phyloP scores from a whole-genome alignment of 1,140 invertebrate genomes.

The Galleria mellonella region DNA sequence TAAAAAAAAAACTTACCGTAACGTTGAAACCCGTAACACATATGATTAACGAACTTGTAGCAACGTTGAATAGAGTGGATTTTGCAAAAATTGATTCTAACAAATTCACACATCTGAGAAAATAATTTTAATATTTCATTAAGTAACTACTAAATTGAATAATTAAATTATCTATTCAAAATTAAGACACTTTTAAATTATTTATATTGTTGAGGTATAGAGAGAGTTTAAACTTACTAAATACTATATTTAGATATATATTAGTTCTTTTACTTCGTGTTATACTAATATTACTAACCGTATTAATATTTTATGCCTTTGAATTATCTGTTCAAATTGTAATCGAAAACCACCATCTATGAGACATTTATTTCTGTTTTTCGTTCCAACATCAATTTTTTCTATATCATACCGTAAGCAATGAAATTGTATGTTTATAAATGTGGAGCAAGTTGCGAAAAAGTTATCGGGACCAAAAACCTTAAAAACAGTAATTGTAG shows the following conservation, averaged over 20 bases:
- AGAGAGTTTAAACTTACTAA: too few relatives aligned
- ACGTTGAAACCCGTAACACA: conserved; percentile 40
- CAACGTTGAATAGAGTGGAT: conserved; percentile 27
- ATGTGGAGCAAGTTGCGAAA: conserved; percentile 24
- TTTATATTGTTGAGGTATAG: too few relatives aligned
- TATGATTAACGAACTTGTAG: conserved; percentile 34
- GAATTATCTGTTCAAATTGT: conserved; percentile 10
- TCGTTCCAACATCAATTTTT: conserved; percentile 1
- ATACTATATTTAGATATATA: too few relatives aligned
- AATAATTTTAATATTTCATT: neutral
- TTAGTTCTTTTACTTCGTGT: neutral
- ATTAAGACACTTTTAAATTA: too few relatives aligned
- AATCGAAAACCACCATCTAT: neutral
- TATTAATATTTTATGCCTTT: conserved; percentile 15
- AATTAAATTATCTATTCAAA: too few relatives aligned
- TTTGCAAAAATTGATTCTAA: conserved; percentile 31
- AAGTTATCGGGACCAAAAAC: conserved; percentile 24
- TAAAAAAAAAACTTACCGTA: conserved; percentile 21
- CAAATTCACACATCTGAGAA: conserved; percentile 33
- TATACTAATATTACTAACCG: conserved; percentile 11
- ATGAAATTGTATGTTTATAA: conserved; percentile 28
- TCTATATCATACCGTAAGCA: conserved; percentile 20
- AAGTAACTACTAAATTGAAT: too few relatives aligned
- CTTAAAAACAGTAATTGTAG: conserved; percentile 10
- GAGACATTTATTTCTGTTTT: too few relatives aligned